phyloP scores from a whole-genome alignment of 1,140 invertebrate species.

The Drosophila kohkoa region DNA sequence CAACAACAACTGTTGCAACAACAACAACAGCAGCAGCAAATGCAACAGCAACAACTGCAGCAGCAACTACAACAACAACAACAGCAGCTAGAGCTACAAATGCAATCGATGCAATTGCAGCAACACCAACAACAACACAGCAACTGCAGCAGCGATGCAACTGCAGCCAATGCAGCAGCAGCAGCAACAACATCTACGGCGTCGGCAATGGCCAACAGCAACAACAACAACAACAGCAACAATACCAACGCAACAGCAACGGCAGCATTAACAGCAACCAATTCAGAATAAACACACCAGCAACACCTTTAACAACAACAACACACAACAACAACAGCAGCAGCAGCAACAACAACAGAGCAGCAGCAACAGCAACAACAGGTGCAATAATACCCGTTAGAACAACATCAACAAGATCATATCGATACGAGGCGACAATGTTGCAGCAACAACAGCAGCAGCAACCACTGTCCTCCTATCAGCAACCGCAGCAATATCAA shows the following conservation, averaged over 20 bases:
- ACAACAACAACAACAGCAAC: constrained; percentile 9
- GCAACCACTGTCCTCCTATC: background rate
- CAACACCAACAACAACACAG: constrained; percentile 16
- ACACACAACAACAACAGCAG: background rate
- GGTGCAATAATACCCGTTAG: background rate
- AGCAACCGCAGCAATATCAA: constrained; percentile 1
- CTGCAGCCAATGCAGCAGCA: constrained; percentile 24
- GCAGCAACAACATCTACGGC: constrained; percentile 23
- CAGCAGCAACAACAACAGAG: background rate
- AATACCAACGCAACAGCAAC: constrained; percentile 17
- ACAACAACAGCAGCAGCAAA: constrained; percentile 6
- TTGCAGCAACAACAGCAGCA: constrained; percentile 4
- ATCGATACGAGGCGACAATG: background rate
- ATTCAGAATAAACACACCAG: constrained; percentile 13
- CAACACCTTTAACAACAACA: background rate
- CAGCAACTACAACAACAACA: constrained; percentile 10
- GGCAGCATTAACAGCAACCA: constrained; percentile 22
- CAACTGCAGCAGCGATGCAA: constrained; percentile 16
- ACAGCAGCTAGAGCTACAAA: constrained; percentile 2
- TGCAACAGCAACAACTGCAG: constrained; percentile 5
- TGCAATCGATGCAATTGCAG: constrained; percentile 7
- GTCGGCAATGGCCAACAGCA: constrained; percentile 24
- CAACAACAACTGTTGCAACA: constrained; percentile 7
- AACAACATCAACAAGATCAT: constrained; percentile 1
- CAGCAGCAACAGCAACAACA: background rate